Conservation (phyloP, 2,888 invertebrate genomes). For the Ormyrus rosae region DNA sequence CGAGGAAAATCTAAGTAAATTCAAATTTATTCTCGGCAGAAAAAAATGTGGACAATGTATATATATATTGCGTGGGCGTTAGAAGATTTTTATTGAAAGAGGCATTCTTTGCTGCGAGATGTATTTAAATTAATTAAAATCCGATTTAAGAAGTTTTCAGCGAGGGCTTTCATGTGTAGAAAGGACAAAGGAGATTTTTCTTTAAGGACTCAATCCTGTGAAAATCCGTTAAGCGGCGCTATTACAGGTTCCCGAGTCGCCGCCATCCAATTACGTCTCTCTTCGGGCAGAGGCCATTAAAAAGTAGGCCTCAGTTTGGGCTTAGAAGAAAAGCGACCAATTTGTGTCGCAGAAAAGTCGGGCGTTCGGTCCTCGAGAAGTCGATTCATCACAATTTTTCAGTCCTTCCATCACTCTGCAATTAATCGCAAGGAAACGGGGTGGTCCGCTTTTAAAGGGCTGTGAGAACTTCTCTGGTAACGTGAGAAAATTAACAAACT, state of each 20-base stretch:
- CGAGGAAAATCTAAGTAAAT: neutral
- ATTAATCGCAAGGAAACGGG: constrained; percentile 6
- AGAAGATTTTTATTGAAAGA: neutral
- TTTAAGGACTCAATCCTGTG: constrained; percentile 18
- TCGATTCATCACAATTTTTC: constrained; percentile 46
- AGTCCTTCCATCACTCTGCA: neutral
- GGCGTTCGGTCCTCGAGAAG: neutral
- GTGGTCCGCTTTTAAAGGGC: constrained; percentile 1
- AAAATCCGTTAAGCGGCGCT: constrained; percentile 14
- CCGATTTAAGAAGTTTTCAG: too few relatives aligned
- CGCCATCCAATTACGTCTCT: constrained; percentile 27
- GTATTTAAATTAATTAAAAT: too few relatives aligned
- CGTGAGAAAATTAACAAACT: constrained; percentile 22
- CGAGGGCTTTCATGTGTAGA: too few relatives aligned
- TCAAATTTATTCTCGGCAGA: neutral
- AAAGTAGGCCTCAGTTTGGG: constrained; percentile 2
- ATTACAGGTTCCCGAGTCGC: neutral
- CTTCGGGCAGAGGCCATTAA: neutral
- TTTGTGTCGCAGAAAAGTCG: constrained; percentile 20
- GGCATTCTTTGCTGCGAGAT: too few relatives aligned
- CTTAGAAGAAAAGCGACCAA: constrained; percentile 17
- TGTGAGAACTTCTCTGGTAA: neutral
- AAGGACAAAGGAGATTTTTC: neutral
- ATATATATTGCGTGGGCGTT: neutral
- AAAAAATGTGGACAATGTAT: neutral